Conservation (phyloP, 2,797 vertebrate genomes). For the Karalla daura region DNA sequence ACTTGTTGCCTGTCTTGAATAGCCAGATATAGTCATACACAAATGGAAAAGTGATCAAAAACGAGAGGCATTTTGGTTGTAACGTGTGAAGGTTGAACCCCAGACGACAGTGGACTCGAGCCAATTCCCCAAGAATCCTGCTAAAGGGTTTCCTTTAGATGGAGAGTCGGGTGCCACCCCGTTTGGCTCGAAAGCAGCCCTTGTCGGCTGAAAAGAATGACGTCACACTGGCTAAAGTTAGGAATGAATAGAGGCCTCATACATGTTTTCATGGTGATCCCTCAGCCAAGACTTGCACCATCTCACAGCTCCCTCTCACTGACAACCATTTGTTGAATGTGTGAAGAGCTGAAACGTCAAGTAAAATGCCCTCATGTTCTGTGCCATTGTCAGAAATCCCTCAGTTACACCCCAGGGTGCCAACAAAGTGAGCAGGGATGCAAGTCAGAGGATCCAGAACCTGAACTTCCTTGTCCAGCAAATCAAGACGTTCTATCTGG, state of each 20-base stretch:
- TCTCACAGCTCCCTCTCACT: constrained; percentile 22
- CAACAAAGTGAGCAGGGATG: constrained; percentile 90
- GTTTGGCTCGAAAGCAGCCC: constrained; percentile 31
- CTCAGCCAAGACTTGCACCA: constrained; percentile 33
- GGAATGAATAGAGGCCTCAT: constrained; percentile 59
- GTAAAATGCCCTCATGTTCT: constrained; percentile 15
- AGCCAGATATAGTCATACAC: neutral
- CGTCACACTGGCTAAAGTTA: constrained; percentile 59
- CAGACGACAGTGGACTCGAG: neutral
- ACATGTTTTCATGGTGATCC: constrained; percentile 43
- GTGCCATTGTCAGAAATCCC: constrained; percentile 85
- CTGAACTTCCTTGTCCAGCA: constrained; percentile 90
- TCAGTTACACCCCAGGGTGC: constrained; percentile 85
- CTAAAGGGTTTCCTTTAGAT: constrained; percentile 25
- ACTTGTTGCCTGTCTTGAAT: neutral
- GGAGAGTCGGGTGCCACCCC: constrained; percentile 20
- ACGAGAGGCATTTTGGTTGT: neutral
- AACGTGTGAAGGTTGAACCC: neutral
- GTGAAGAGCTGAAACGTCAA: neutral
- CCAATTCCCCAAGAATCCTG: constrained; percentile 7
- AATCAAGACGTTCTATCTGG: constrained; percentile 94
- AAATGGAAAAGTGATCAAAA: neutral
- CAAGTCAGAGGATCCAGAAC: constrained; percentile 91
- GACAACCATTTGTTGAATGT: constrained; percentile 13
- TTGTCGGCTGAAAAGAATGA: constrained; percentile 50